phyloP scores from a whole-genome alignment of 2,113 vertebrate genomes.

The Cyprinodon brontotheroides region DNA sequence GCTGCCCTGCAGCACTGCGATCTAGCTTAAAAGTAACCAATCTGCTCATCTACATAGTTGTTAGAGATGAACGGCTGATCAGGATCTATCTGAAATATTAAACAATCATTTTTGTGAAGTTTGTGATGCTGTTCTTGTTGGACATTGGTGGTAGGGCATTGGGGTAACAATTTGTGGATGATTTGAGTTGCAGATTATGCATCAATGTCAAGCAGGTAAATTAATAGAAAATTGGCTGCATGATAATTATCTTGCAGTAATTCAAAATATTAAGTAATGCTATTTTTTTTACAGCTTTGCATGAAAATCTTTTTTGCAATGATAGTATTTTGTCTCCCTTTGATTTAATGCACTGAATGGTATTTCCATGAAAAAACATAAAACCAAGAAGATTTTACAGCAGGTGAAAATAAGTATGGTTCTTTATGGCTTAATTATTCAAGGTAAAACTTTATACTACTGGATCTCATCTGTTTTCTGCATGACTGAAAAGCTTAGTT shows the following conservation, averaged over 20 bases:
- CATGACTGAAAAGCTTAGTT: neutral
- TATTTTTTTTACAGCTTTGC: neutral
- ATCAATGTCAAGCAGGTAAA: neutral
- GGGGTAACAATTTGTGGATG: slow-evolving; percentile 26
- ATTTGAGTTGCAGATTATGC: slow-evolving; percentile 29
- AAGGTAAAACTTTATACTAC: neutral
- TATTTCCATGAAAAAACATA: neutral
- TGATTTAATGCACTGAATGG: neutral
- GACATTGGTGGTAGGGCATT: neutral
- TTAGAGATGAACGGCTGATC: slow-evolving; percentile 25
- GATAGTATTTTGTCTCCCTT: neutral
- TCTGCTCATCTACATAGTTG: slow-evolving; percentile 16
- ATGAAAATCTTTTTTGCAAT: neutral
- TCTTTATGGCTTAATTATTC: neutral
- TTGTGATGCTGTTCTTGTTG: slow-evolving; percentile 10
- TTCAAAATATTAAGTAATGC: slow-evolving; percentile 4
- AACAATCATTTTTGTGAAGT: slow-evolving; percentile 45
- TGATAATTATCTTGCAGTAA: slow-evolving; percentile 6
- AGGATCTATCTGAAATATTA: slow-evolving; percentile 36
- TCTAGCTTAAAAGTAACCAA: slow-evolving; percentile 4
- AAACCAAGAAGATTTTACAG: neutral
- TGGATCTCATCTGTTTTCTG: neutral
- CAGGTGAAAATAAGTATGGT: too few relatives aligned
- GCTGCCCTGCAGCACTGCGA: neutral
- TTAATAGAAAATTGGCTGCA: neutral